Conservation (phyloP, 1,140 invertebrate species). For the Musca domestica region DNA sequence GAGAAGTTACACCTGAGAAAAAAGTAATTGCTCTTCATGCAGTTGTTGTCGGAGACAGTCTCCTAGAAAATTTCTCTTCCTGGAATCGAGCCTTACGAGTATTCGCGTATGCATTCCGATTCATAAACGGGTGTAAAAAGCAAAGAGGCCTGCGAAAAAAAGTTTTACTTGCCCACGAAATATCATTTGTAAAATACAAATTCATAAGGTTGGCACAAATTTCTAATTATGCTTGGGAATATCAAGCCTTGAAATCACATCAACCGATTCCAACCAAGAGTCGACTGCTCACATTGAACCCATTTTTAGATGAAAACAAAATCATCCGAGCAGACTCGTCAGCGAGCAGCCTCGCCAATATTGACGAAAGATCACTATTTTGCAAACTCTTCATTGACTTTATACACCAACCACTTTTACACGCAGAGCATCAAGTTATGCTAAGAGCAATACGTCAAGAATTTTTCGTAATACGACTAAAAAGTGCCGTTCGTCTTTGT, state of each 20-base stretch:
- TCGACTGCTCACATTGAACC: neutral
- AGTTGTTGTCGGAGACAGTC: too few species aligned
- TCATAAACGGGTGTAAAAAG: neutral
- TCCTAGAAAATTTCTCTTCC: too few species aligned
- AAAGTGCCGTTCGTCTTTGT: neutral
- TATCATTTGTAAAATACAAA: too few species aligned
- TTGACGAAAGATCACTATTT: neutral
- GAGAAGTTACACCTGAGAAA: neutral
- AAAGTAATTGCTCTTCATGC: neutral
- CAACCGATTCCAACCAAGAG: neutral
- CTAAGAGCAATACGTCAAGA: neutral
- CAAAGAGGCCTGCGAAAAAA: too few species aligned
- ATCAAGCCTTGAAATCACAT: neutral
- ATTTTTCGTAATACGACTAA: neutral
- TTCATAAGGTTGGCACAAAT: too few species aligned
- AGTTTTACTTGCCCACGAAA: too few species aligned
- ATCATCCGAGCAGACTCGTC: neutral
- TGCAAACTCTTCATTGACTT: neutral
- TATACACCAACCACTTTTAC: neutral
- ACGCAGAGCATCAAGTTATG: constrained; percentile 1
- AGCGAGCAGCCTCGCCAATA: constrained; percentile 12
- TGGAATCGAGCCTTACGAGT: too few species aligned
- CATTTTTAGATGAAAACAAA: neutral
- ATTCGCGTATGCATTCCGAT: neutral
- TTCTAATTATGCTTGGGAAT: neutral